Percentiles rank a stretch among this genome's conserved stretches.
phyloP scores from a whole-genome alignment of 2,888 invertebrate genomes.

The Cerastis rubricosa region DNA sequence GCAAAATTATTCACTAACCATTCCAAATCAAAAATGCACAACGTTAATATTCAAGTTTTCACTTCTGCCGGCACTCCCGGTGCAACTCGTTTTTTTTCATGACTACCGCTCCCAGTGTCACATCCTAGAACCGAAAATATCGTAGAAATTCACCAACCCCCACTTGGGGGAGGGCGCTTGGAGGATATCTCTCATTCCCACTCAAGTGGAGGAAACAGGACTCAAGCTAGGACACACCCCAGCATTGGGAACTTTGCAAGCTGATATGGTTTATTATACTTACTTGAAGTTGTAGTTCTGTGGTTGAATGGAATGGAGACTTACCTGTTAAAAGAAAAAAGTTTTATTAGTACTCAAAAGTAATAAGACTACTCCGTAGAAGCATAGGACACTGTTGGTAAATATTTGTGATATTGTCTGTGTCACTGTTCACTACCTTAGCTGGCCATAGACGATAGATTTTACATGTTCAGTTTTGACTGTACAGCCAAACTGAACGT shows the following conservation, averaged over 20 bases:
- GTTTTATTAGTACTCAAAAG: constrained; percentile 38
- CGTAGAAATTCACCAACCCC: background rate
- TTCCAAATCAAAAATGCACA: no score
- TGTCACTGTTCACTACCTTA: background rate
- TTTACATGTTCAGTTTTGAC: no score
- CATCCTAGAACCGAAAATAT: background rate
- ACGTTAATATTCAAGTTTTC: no score
- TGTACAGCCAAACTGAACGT: no score
- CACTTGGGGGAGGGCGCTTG: no score
- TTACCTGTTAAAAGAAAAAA: constrained; percentile 60
- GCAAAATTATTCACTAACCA: no score
- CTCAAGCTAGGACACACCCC: background rate
- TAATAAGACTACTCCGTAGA: background rate
- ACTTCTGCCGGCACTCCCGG: no score
- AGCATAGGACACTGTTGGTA: background rate
- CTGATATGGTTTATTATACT: constrained; percentile 12
- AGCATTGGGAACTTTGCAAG: background rate
- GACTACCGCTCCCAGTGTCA: background rate
- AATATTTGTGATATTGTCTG: background rate
- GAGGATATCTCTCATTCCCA: background rate
- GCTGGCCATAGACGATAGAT: background rate
- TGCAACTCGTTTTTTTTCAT: no score
- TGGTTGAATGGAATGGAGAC: constrained; percentile 13
- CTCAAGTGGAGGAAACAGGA: background rate
- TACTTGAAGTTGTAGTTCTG: constrained; percentile 5